These are phyloP conservation scores for Ageneiosus marmoratus DNA, from an alignment of 2,113 vertebrate genomes.

Conservation along the genomic window DNA sequence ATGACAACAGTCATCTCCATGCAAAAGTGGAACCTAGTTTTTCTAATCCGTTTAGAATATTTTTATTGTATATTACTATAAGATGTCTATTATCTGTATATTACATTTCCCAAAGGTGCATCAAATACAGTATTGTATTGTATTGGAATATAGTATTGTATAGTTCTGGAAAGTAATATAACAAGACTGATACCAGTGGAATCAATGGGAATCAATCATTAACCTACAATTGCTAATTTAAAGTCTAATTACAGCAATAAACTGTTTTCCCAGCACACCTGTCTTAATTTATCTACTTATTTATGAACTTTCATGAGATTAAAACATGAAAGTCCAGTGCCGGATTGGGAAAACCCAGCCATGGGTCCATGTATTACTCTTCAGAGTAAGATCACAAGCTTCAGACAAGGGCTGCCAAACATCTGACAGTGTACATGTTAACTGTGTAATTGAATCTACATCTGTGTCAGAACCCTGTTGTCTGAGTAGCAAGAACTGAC, in stretches of 20 bases:
- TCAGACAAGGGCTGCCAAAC: slow-evolving; percentile 8
- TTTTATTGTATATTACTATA: not conserved
- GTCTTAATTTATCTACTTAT: slow-evolving; percentile 6
- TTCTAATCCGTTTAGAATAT: not conserved
- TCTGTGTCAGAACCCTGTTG: slow-evolving; percentile 33
- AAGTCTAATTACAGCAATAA: slow-evolving; percentile 21
- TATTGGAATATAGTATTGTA: not conserved
- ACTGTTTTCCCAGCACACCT: slow-evolving; percentile 5
- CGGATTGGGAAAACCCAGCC: not conserved
- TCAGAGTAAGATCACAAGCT: slow-evolving; percentile 5
- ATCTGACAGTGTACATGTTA: slow-evolving; percentile 28
- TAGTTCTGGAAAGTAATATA: not conserved
- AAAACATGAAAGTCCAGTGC: not conserved
- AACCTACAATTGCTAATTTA: not conserved
- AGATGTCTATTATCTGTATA: not conserved
- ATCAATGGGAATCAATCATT: slow-evolving; percentile 1
- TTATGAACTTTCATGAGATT: not conserved
- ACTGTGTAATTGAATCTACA: slow-evolving; percentile 19
- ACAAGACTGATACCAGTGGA: not conserved
- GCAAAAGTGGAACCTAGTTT: not conserved
- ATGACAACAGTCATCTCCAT: not conserved
- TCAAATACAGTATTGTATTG: not conserved
- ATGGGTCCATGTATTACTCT: not conserved
- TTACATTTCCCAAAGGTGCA: not conserved
- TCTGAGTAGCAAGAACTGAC: slow-evolving; percentile 33